A percentile compares a stretch with the other conserved stretches of the same genome.
phyloP scores from a whole-genome alignment of 2,888 invertebrate species.

The Coremacera marginata region DNA sequence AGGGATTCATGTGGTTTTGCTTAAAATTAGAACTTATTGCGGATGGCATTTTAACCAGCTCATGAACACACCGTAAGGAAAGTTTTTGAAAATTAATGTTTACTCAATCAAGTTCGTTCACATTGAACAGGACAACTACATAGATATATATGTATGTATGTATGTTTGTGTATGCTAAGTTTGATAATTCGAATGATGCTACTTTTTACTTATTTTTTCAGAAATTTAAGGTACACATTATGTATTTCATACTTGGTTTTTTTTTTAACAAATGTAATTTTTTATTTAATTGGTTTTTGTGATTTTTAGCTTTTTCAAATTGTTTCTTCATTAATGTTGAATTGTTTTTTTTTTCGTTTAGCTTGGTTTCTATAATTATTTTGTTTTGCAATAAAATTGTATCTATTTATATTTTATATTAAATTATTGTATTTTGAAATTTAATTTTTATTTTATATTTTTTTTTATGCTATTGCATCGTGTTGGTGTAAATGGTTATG shows the following conservation, averaged over 20 bases:
- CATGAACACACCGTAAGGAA: neutral
- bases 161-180: constrained; percentile 22
- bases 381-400: constrained; percentile 36
- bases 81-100: neutral
- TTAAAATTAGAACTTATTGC: neutral
- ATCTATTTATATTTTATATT: constrained; percentile 25
- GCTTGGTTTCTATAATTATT: constrained; percentile 27
- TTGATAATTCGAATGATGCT: constrained; percentile 11
- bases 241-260: neutral
- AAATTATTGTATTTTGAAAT: constrained; percentile 35
- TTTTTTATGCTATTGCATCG: constrained; percentile 16
- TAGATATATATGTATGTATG: neutral
- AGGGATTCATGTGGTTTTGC: neutral
- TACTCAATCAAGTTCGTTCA: neutral
- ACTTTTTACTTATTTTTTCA: neutral
- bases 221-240: constrained; percentile 31
- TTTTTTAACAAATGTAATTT: constrained; percentile 18
- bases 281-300: constrained; percentile 11
- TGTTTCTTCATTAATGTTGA: constrained; percentile 24
- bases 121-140: neutral
- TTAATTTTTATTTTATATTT: constrained; percentile 17
- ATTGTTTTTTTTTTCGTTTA: constrained; percentile 15
- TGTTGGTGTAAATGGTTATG: constrained; percentile 12
- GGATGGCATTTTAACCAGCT: constrained; percentile 14
- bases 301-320: neutral